These are phyloP conservation scores for Stegodyphus dumicola DNA, from an alignment of 1,140 invertebrate species.

Conservation along the genomic window DNA sequence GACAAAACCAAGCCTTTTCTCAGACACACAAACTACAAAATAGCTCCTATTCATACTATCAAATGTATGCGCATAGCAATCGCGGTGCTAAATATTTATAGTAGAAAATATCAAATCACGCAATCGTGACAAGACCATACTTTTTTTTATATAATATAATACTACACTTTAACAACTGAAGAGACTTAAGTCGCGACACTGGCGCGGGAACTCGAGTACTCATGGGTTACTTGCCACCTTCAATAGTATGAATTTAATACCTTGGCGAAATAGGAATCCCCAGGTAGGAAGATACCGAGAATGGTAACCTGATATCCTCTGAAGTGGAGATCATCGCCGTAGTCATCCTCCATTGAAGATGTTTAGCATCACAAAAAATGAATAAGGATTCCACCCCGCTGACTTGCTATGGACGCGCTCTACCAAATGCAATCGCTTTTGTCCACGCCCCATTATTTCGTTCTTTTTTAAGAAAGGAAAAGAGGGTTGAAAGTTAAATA, in stretches of 20 bases:
- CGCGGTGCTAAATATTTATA: too few relatives aligned
- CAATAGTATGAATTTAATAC: not conserved
- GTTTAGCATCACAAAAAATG: constrained; percentile 54
- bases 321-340: constrained; percentile 44
- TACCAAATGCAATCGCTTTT: constrained; percentile 9
- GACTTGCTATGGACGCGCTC: constrained; percentile 21
- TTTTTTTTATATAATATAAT: too few relatives aligned
- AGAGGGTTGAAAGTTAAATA: constrained; percentile 31
- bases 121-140: too few relatives aligned
- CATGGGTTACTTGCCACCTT: too few relatives aligned
- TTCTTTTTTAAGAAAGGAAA: not conserved
- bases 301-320: constrained; percentile 15
- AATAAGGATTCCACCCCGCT: constrained; percentile 44
- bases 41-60: too few relatives aligned
- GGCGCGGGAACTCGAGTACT: too few relatives aligned
- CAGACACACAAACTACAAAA: too few relatives aligned
- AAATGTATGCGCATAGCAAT: too few relatives aligned
- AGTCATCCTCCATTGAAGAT: constrained; percentile 41
- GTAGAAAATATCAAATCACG: too few relatives aligned
- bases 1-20: too few relatives aligned
- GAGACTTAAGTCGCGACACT: too few relatives aligned
- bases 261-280: not conserved
- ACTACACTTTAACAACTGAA: too few relatives aligned
- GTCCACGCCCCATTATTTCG: constrained; percentile 33
- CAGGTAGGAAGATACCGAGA: not conserved